phyloP scores from a whole-genome alignment of 1,140 invertebrate species.

The Cotesia vestalis region DNA sequence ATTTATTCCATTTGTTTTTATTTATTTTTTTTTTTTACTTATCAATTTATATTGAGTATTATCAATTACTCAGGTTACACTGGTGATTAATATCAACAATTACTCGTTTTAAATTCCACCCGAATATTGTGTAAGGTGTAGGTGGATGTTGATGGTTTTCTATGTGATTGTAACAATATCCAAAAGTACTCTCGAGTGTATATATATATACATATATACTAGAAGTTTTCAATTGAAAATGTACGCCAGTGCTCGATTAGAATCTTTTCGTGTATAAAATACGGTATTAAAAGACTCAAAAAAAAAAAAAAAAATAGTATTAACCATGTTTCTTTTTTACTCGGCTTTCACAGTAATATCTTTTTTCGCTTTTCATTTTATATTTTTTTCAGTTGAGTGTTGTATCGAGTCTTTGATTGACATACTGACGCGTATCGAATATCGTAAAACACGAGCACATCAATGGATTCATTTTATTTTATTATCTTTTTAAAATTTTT shows the following conservation, averaged over 20 bases:
- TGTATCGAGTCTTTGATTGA: constrained; percentile 15
- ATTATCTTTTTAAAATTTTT: background rate
- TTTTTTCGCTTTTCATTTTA: constrained; percentile 11
- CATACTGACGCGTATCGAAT: constrained; percentile 25
- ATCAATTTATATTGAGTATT: too few relatives aligned
- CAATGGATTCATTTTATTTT: background rate
- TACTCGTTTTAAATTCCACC: background rate
- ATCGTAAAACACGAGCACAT: constrained; percentile 15
- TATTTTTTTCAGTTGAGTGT: constrained; percentile 4
- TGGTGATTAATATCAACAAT: background rate
- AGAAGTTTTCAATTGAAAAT: constrained; percentile 6
- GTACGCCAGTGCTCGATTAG: background rate
- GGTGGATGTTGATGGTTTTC: background rate
- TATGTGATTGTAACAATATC: background rate
- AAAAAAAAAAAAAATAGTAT: background rate
- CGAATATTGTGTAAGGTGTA: background rate
- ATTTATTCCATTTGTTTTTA: constrained; percentile 11
- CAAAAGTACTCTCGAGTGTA: too few relatives aligned
- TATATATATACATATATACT: background rate
- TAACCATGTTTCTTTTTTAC: background rate
- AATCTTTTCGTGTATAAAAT: constrained; percentile 16
- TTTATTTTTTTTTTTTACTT: background rate
- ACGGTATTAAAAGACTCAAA: background rate
- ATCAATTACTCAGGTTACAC: constrained; percentile 1
- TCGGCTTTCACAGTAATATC: background rate